phyloP scores from a whole-genome alignment of 1,140 invertebrate species.

The Triops longicaudatus region DNA sequence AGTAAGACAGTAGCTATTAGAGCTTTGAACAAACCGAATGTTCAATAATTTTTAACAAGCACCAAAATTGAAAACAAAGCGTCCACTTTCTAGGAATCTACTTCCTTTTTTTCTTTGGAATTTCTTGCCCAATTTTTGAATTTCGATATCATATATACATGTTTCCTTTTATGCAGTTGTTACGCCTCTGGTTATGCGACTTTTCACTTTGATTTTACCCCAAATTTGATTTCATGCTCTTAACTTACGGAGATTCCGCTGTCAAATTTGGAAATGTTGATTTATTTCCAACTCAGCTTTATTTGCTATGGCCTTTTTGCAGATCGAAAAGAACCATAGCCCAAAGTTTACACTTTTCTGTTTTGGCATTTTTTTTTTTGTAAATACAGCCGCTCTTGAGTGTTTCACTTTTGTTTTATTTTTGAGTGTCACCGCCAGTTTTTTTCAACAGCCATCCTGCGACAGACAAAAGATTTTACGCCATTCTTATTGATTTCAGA shows the following conservation, averaged over 20 bases:
- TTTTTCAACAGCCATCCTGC: neutral
- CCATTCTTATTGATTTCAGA: neutral
- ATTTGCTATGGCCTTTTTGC: conserved; percentile 15
- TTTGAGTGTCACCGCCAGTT: neutral
- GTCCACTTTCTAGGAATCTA: neutral
- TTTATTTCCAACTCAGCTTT: neutral
- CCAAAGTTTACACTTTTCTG: neutral
- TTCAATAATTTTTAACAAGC: neutral
- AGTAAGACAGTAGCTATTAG: no score
- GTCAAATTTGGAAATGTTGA: no score
- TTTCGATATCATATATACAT: neutral
- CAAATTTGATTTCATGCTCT: neutral
- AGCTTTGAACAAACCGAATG: no score
- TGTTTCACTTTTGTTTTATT: neutral
- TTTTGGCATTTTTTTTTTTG: neutral
- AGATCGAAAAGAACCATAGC: neutral
- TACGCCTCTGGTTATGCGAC: neutral
- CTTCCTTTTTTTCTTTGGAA: neutral
- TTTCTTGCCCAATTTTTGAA: neutral
- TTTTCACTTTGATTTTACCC: neutral
- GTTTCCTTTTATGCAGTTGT: neutral
- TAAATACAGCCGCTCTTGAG: conserved; percentile 1
- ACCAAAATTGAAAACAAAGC: neutral
- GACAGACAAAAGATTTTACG: neutral
- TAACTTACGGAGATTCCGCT: neutral